These are phyloP conservation scores for Eurystomus glaucurus DNA, from an alignment of 2,797 vertebrate species.

Conservation along the genomic window DNA sequence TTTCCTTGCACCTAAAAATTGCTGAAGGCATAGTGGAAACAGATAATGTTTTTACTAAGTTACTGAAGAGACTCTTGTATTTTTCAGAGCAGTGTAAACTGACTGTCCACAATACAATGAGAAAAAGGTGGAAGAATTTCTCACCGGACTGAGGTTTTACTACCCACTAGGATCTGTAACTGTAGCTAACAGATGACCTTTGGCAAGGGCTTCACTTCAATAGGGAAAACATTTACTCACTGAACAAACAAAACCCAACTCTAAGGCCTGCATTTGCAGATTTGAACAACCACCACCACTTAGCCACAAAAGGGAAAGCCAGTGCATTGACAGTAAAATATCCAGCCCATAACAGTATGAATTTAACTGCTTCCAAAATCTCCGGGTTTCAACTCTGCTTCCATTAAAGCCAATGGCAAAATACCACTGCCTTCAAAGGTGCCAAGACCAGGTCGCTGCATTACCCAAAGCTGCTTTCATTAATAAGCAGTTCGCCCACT, in stretches of 20 bases:
- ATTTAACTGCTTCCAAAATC: background rate
- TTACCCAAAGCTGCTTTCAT: background rate
- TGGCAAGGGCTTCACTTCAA: constrained; percentile 23
- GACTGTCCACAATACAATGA: background rate
- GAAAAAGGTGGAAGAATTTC: constrained; percentile 17
- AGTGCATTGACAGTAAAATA: background rate
- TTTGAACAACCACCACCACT: background rate
- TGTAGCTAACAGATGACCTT: constrained; percentile 41
- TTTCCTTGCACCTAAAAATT: background rate
- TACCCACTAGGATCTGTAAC: background rate
- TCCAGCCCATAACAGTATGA: background rate
- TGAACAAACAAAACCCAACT: constrained; percentile 48
- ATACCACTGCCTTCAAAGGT: background rate
- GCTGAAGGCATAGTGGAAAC: background rate
- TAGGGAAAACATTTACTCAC: constrained; percentile 36
- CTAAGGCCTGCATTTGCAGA: background rate
- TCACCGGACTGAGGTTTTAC: constrained; percentile 2
- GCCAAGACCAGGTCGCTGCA: background rate
- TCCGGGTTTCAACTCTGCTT: background rate
- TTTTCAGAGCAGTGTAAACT: background rate
- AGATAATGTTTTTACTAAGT: background rate
- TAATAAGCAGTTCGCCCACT: background rate
- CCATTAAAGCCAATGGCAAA: background rate
- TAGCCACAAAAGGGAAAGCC: background rate
- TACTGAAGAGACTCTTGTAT: background rate